Percentiles rank a stretch among this genome's conserved stretches.
phyloP scores from a whole-genome alignment of 2,113 vertebrate species.

The Burhinus bistriatus region DNA sequence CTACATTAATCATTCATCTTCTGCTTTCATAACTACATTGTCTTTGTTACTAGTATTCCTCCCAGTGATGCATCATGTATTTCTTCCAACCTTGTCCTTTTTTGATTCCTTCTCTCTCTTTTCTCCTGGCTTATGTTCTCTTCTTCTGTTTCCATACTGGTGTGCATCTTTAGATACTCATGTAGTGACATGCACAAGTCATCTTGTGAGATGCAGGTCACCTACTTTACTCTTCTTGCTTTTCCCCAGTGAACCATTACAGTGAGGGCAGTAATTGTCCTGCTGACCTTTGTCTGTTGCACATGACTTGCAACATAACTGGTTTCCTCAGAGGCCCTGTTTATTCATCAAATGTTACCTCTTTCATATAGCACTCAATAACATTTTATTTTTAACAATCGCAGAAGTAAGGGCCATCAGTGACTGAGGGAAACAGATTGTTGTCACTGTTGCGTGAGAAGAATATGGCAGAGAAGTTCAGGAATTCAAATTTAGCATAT shows the following conservation, averaged over 20 bases:
- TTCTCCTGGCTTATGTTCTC: not conserved
- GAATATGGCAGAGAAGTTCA: not conserved
- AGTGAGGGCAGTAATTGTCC: not conserved
- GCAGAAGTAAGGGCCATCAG: not conserved
- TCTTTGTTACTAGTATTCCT: not conserved
- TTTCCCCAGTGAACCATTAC: not conserved
- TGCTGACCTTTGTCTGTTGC: not conserved
- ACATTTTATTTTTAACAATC: not conserved
- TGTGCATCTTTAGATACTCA: not conserved
- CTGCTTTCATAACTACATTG: not conserved
- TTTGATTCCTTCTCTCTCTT: not conserved
- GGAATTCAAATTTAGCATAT: not conserved
- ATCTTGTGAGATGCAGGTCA: not conserved
- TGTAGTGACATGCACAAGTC: not conserved
- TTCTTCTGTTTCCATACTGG: not conserved
- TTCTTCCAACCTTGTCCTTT: not conserved
- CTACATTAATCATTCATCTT: not conserved
- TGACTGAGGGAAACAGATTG: not conserved
- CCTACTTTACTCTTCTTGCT: not conserved
- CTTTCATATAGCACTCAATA: not conserved
- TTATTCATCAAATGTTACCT: not conserved
- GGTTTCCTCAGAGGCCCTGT: not conserved
- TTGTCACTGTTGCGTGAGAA: not conserved
- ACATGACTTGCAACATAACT: not conserved
- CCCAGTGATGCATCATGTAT: not conserved